Evolutionary conservation across 1,140 invertebrate genomes (phyloP).

Genomic region (Odontomachus brunneus): DNA sequence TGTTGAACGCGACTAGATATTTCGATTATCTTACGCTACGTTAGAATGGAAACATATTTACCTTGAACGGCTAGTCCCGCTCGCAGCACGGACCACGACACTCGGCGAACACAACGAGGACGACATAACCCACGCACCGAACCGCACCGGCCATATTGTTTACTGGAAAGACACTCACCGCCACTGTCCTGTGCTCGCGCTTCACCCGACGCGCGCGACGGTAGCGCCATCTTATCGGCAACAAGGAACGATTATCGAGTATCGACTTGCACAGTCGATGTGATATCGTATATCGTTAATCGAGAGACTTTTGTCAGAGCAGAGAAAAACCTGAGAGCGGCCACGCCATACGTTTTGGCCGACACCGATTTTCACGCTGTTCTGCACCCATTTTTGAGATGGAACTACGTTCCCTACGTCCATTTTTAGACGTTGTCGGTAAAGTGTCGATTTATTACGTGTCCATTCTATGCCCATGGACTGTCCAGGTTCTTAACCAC

Average conservation of each 20-base stretch:
- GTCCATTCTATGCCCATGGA: too few relatives aligned
- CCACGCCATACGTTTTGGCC: too few relatives aligned
- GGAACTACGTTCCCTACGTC: too few relatives aligned
- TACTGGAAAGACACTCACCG: conserved; percentile 65
- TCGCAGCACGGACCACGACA: conserved; percentile 51
- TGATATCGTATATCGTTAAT: neutral
- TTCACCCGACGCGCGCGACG: conserved; percentile 14
- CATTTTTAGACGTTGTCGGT: too few relatives aligned
- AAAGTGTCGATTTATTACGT: too few relatives aligned
- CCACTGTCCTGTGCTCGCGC: conserved; percentile 38
- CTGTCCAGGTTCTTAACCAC: too few relatives aligned
- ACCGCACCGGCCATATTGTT: conserved; percentile 81
- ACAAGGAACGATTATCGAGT: neutral
- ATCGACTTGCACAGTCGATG: too few relatives aligned
- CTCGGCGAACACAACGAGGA: conserved; percentile 63
- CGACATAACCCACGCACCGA: conserved; percentile 78
- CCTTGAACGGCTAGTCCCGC: conserved; percentile 68
- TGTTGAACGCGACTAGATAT: neutral
- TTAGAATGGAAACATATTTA: conserved; percentile 64
- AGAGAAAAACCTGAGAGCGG: too few relatives aligned
- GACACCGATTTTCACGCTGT: too few relatives aligned
- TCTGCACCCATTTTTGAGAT: too few relatives aligned
- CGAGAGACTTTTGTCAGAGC: too few relatives aligned
- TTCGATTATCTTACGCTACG: neutral
- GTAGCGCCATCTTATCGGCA: neutral